Percentiles rank a stretch among this genome's conserved stretches.
phyloP scores from a whole-genome alignment of 1,140 invertebrate species.

The Araneus ventricosus region DNA sequence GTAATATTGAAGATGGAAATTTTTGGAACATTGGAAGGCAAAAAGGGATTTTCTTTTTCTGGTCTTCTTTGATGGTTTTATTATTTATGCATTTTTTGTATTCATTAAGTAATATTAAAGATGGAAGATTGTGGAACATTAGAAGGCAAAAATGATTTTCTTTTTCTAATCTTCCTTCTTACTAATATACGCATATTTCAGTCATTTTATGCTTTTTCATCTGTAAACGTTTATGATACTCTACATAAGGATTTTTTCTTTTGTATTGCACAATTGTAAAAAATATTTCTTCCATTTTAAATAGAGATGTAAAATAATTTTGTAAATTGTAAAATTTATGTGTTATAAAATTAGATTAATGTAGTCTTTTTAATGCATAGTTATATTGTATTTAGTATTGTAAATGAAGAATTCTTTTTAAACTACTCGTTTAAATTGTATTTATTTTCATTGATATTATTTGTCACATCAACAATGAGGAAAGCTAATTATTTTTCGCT shows the following conservation, averaged over 20 bases:
- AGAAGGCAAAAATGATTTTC: neutral
- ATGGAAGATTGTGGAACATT: no score
- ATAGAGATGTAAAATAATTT: constrained; percentile 1
- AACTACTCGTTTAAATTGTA: neutral
- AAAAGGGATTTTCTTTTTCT: neutral
- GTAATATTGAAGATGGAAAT: no score
- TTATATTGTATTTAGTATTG: constrained; percentile 46
- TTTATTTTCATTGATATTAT: neutral
- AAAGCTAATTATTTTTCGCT: no score
- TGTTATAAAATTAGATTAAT: neutral
- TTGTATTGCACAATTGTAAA: neutral
- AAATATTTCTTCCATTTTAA: neutral
- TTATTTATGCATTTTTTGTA: no score
- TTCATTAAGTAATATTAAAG: no score
- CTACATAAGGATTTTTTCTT: no score
- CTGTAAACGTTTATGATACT: no score
- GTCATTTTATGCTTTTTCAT: no score
- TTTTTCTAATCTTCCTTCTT: neutral
- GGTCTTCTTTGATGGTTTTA: neutral
- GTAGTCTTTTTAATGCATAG: constrained; percentile 44
- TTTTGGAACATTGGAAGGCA: no score
- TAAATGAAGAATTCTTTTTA: constrained; percentile 37
- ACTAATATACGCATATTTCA: no score
- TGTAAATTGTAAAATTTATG: constrained; percentile 53
- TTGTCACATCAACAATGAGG: neutral